phyloP scores from a whole-genome alignment of 2,888 invertebrate species.

The Eretmocerus hayati region DNA sequence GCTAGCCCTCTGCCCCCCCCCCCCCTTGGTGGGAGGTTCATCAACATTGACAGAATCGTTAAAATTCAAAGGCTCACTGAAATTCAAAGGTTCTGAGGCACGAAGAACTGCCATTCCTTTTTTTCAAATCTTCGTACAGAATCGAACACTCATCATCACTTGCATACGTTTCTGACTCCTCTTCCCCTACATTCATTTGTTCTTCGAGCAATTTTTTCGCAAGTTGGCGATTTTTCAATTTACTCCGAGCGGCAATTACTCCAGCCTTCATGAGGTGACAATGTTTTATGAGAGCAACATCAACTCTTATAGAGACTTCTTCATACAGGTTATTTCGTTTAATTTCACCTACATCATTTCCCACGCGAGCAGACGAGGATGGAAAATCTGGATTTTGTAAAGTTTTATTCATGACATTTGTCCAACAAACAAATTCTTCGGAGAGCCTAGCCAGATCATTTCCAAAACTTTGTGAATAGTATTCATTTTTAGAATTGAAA shows the following conservation, averaged over 20 bases:
- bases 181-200: too few relatives aligned
- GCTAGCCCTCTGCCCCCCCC: too few relatives aligned
- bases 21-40: too few relatives aligned
- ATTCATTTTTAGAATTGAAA: not conserved
- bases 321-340: not conserved
- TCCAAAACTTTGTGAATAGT: not conserved
- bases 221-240: not conserved
- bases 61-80: too few relatives aligned
- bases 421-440: constrained; percentile 8
- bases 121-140: too few relatives aligned
- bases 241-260: not conserved
- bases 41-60: too few relatives aligned
- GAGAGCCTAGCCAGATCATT: not conserved
- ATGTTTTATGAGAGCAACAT: not conserved
- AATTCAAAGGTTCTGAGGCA: too few relatives aligned
- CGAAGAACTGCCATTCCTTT: too few relatives aligned
- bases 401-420: constrained; percentile 11
- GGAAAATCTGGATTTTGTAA: constrained; percentile 2
- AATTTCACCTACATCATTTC: constrained; percentile 7
- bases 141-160: too few relatives aligned
- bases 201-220: too few relatives aligned
- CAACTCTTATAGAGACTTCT: not conserved
- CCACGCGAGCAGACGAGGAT: constrained; percentile 8
- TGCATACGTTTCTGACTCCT: too few relatives aligned
- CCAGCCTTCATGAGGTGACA: not conserved